These are phyloP conservation scores for Atlantisia rogersi DNA, from an alignment of 2,113 vertebrate genomes.

Conservation along the genomic window DNA sequence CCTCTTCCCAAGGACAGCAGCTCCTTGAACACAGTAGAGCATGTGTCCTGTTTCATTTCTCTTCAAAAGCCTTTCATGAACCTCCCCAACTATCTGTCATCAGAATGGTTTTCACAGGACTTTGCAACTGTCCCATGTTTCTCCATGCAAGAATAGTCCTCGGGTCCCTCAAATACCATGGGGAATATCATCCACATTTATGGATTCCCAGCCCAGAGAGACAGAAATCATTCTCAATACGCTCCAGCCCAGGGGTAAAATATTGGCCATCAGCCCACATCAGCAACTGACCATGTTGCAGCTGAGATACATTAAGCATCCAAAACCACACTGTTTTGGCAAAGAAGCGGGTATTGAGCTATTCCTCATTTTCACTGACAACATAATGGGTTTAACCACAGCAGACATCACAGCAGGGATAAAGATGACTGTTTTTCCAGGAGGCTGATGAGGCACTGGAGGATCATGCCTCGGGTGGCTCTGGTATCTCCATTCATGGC, in stretches of 20 bases:
- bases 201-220: background rate
- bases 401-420: background rate
- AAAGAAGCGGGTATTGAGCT: background rate
- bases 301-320: background rate
- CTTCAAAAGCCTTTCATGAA: background rate
- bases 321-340: background rate
- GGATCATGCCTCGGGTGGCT: background rate
- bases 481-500: background rate
- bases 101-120: background rate
- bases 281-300: background rate
- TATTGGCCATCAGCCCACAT: background rate
- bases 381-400: background rate
- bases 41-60: background rate
- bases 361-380: background rate
- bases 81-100: background rate
- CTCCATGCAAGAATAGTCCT: background rate
- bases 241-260: background rate
- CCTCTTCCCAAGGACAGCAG: background rate
- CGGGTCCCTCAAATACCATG: background rate
- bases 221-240: background rate
- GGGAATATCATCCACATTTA: background rate
- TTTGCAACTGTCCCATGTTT: background rate
- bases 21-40: background rate
- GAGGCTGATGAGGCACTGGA: background rate
- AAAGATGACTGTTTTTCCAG: background rate